Base-by-base conservation (phyloP, 2,888 invertebrate genomes). In the Amphipoea lucens region DNA sequence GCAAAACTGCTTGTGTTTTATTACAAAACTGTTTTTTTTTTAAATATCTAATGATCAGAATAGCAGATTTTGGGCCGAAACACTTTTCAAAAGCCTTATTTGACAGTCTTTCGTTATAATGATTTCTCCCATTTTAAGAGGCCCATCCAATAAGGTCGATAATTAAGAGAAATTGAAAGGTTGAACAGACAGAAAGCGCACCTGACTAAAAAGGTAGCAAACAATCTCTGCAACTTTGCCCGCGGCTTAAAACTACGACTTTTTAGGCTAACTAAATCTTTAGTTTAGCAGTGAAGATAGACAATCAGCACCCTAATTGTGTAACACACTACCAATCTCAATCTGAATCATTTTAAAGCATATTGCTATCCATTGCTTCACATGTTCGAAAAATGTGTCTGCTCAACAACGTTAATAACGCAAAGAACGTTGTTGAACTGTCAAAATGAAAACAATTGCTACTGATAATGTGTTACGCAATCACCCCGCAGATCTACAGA, bases 131-230 rank as follows among this genome's bases (percentile, higher is more conserved):
- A 83, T 68, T 71, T 74, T 71, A 83, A 71, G 84, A 77, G 11
- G 17, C 12, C 12, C 36, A 63, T 73, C 42, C 57, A 77, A 68
- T 74, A 57, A 70, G 45, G 23, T 66, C 29, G n/a, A 82, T 84
- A 62, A 74, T 63, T 62, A 78, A 83, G 87, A 84, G 84, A 84
- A 84, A 87, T 83, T 72, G 74, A 75, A 87, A 73, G 42, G 65
- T 57, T 42, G n/a, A 29, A 11, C 74, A 40, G 66, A 84, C 65
- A 69, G 74, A 87, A 86, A 78, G 68, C 74, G 29, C n/a, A 51
- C n/a, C 54, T 72, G 54, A 70, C 83, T 45, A 69, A 76, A 57
- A 68, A 72, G 45, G 51, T 40, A 57, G 42, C 60, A 67, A 82
- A 62, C 62, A 76, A 63, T 23, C 17, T 57, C 40, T 36, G 11